phyloP scores from a whole-genome alignment of 2,113 vertebrate genomes.

The Odontophorus gujanensis region DNA sequence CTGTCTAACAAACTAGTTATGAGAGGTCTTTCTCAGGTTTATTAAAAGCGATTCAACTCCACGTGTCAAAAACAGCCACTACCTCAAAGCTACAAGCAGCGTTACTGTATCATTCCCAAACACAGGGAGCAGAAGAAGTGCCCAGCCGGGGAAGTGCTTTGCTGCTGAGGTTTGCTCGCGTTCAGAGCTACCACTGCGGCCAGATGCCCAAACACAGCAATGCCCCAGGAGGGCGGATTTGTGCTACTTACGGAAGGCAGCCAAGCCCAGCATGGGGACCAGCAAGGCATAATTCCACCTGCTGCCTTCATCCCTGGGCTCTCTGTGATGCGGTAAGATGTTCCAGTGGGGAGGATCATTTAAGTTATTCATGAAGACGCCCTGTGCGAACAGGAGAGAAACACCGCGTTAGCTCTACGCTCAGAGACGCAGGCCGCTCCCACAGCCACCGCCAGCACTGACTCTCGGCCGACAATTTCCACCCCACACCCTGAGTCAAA shows the following conservation, averaged over 20 bases:
- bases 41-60: background rate
- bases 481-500: background rate
- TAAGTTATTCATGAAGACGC: conserved; percentile 92
- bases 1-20: rapidly evolving
- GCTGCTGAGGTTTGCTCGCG: rapidly evolving
- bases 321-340: conserved; percentile 84
- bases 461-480: background rate
- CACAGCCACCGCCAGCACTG: rapidly evolving
- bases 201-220: rapidly evolving
- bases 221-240: background rate
- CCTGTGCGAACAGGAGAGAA: background rate
- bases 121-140: background rate
- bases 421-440: background rate
- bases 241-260: conserved; percentile 92
- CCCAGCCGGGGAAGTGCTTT: rapidly evolving
- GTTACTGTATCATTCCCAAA: too few species aligned
- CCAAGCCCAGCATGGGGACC: conserved; percentile 94
- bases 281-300: conserved; percentile 95
- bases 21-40: background rate
- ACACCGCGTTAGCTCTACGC: background rate
- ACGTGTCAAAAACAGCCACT: rapidly evolving
- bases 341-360: conserved; percentile 95
- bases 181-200: rapidly evolving
- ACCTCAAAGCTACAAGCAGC: rapidly evolving
- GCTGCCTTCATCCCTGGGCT: conserved; percentile 84